These are phyloP conservation scores for Macroglossus sobrinus DNA, from an alignment of 2,113 vertebrate genomes.

Conservation along the genomic window DNA sequence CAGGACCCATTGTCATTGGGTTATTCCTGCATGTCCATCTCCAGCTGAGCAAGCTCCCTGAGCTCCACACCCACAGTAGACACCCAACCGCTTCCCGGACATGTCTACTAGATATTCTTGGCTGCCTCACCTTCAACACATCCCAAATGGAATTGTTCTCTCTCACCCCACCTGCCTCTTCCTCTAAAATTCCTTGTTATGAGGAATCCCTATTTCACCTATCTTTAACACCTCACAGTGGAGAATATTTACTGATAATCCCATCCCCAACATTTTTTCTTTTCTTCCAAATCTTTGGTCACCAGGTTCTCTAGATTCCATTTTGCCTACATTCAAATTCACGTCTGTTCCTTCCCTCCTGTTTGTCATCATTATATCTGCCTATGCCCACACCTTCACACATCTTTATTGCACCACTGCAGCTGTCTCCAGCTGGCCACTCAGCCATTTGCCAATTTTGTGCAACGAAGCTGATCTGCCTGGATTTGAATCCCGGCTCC, in stretches of 20 bases:
- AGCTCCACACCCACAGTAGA: background rate
- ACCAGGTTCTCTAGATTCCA: background rate
- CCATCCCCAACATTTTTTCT: background rate
- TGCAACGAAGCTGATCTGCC: background rate
- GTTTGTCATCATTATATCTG: rapidly evolving
- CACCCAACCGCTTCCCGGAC: background rate
- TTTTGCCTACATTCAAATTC: background rate
- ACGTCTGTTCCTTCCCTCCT: background rate
- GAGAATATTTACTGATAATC: background rate
- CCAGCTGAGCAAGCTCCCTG: background rate
- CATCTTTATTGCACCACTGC: background rate
- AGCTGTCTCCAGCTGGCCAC: background rate
- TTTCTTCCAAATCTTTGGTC: background rate
- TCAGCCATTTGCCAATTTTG: too few species aligned
- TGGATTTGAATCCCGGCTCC: background rate
- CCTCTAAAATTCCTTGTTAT: background rate
- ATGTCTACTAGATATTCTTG: background rate
- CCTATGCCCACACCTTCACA: background rate
- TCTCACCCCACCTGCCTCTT: background rate
- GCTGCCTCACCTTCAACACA: background rate
- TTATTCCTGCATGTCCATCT: background rate
- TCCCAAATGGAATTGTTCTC: background rate
- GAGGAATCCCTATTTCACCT: background rate
- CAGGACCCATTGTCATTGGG: background rate
- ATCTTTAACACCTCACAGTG: background rate